These are phyloP conservation scores for Trichacis sp. DNA, from an alignment of 2,888 invertebrate species.

Conservation along the genomic window DNA sequence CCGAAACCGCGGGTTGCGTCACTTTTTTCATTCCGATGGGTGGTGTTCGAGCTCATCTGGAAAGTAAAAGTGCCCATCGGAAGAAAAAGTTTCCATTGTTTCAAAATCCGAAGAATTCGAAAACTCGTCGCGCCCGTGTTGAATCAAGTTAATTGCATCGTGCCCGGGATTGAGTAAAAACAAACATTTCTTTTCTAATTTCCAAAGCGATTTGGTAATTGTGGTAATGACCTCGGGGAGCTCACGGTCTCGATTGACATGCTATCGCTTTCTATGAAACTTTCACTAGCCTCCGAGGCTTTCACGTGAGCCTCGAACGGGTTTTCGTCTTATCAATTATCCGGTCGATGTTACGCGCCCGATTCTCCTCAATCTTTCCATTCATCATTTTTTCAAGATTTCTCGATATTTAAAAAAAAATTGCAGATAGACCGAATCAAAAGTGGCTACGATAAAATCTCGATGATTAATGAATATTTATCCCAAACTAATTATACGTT, in stretches of 20 bases:
- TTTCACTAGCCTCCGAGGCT: constrained; percentile 62
- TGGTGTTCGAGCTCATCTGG: neutral
- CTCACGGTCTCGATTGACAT: constrained; percentile 50
- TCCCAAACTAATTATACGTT: too few relatives aligned
- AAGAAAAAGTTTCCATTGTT: neutral
- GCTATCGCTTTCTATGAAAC: constrained; percentile 66
- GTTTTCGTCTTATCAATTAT: constrained; percentile 45
- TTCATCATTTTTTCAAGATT: too few relatives aligned
- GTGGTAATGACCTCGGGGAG: constrained; percentile 45
- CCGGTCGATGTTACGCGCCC: constrained; percentile 39
- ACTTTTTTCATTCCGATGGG: too few relatives aligned
- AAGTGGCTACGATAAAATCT: too few relatives aligned
- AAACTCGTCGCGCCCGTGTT: neutral
- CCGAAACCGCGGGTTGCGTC: too few relatives aligned
- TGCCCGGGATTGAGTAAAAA: neutral
- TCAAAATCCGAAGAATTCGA: neutral
- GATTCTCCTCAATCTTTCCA: constrained; percentile 21
- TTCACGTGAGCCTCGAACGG: constrained; percentile 49
- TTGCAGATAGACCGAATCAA: too few relatives aligned
- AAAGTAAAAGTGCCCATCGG: neutral
- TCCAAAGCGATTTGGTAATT: constrained; percentile 46
- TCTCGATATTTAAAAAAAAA: neutral
- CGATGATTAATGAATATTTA: too few relatives aligned
- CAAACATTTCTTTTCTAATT: constrained; percentile 9
- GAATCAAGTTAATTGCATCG: neutral